These are phyloP conservation scores for Anoplius nigerrimus DNA, from an alignment of 2,888 invertebrate species.

Conservation along the genomic window DNA sequence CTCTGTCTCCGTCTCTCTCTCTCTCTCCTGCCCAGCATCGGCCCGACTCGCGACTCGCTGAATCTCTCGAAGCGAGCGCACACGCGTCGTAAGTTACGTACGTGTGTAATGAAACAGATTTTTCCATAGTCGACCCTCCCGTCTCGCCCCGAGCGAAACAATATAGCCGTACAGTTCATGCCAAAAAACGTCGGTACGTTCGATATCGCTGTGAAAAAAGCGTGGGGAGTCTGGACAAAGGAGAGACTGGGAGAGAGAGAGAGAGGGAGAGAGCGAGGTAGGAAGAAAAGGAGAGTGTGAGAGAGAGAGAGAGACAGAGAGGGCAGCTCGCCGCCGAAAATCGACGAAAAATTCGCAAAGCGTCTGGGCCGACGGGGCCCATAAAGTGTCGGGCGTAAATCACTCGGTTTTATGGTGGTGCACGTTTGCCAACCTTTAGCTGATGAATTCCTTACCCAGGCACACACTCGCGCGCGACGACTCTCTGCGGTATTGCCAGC, in stretches of 20 bases:
- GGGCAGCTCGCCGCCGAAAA: conserved; percentile 54
- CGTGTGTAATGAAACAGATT: conserved; percentile 60
- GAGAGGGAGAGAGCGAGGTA: conserved; percentile 19
- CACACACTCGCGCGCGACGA: conserved; percentile 40
- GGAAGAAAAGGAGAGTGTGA: conserved; percentile 18
- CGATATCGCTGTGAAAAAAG: not conserved
- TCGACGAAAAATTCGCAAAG: conserved; percentile 73
- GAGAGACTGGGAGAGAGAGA: not conserved
- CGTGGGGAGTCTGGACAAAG: not conserved
- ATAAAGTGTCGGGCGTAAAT: conserved; percentile 75
- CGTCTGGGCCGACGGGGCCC: conserved; percentile 67
- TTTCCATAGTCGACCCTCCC: conserved; percentile 54
- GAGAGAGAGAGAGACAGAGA: conserved; percentile 18
- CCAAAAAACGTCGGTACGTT: conserved; percentile 8
- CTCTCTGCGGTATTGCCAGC: conserved; percentile 40
- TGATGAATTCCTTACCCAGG: conserved; percentile 74
- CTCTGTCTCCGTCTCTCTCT: too few species aligned
- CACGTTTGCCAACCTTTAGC: conserved; percentile 74
- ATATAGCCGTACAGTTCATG: conserved; percentile 33
- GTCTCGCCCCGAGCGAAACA: conserved; percentile 47
- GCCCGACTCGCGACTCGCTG: too few species aligned
- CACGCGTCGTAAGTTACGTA: conserved; percentile 25
- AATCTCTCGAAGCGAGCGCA: not conserved
- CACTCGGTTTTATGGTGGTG: conserved; percentile 74
- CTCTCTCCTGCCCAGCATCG: too few species aligned